Percentiles rank a stretch among this genome's conserved stretches.
phyloP scores from a whole-genome alignment of 2,797 vertebrate genomes.

The Neopelma chrysocephalum region DNA sequence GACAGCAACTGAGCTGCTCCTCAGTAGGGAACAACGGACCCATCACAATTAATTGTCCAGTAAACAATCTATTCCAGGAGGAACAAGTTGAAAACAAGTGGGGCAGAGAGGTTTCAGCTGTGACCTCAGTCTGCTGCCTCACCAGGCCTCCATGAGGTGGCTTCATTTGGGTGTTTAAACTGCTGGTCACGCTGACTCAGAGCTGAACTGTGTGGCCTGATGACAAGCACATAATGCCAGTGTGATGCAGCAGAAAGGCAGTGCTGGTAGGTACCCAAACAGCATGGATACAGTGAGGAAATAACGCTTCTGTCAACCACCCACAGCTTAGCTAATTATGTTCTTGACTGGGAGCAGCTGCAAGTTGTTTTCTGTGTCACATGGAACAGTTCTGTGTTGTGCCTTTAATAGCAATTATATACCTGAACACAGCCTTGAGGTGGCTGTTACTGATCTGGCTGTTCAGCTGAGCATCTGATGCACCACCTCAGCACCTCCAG shows the following conservation, averaged over 20 bases:
- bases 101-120: not conserved
- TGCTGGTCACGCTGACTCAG: not conserved
- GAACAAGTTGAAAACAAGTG: not conserved
- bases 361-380: not conserved
- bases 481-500: not conserved
- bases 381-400: not conserved
- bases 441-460: not conserved
- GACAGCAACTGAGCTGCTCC: not conserved
- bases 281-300: not conserved
- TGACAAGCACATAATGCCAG: fast-evolving
- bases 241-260: not conserved
- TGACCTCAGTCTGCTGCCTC: not conserved
- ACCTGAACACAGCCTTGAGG: not conserved
- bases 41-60: not conserved
- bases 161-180: not conserved
- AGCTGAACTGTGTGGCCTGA: not conserved
- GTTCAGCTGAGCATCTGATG: not conserved
- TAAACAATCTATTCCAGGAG: not conserved
- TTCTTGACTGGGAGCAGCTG: not conserved
- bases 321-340: not conserved
- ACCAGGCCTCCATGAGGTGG: not conserved
- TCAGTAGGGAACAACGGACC: not conserved
- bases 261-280: not conserved
- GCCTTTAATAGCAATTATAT: not conserved
- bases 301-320: not conserved